Evolutionary conservation across 1,140 invertebrate species (phyloP).

Genomic region (Centruroides vittatus): DNA sequence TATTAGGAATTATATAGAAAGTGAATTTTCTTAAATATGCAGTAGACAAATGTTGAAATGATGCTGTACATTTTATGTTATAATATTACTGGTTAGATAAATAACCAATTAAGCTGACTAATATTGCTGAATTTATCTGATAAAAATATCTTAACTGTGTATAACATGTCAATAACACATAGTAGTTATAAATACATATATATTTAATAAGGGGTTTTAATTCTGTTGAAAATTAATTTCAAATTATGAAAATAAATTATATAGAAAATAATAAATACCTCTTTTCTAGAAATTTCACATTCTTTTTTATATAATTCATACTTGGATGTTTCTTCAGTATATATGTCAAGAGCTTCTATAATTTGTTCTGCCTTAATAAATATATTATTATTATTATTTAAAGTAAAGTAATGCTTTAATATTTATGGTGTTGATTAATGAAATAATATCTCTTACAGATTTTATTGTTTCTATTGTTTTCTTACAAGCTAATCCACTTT

Average conservation of each 20-base stretch:
- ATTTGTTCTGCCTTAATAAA: conserved; percentile 62
- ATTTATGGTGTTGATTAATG: conserved; percentile 10
- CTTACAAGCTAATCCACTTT: conserved; percentile 63
- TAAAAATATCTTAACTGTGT: too few relatives aligned
- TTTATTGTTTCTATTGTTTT: conserved; percentile 85
- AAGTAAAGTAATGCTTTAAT: neutral
- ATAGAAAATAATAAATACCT: conserved; percentile 14
- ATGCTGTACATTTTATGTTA: too few relatives aligned
- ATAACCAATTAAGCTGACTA: too few relatives aligned
- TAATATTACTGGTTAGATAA: too few relatives aligned
- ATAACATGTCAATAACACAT: too few relatives aligned
- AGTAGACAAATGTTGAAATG: too few relatives aligned
- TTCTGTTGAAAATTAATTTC: neutral
- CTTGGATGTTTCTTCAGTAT: conserved; percentile 39
- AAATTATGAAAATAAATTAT: neutral
- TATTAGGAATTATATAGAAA: too few relatives aligned
- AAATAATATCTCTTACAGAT: conserved; percentile 42
- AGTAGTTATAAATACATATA: too few relatives aligned
- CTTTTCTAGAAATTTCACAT: conserved; percentile 21
- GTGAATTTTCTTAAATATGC: too few relatives aligned
- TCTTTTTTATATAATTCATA: conserved; percentile 21
- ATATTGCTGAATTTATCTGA: too few relatives aligned
- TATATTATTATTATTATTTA: conserved; percentile 3
- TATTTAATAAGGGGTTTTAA: neutral
- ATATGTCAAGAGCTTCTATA: conserved; percentile 70